Conservation (phyloP, 2,888 invertebrate genomes). For the Celastrina argiolus region DNA sequence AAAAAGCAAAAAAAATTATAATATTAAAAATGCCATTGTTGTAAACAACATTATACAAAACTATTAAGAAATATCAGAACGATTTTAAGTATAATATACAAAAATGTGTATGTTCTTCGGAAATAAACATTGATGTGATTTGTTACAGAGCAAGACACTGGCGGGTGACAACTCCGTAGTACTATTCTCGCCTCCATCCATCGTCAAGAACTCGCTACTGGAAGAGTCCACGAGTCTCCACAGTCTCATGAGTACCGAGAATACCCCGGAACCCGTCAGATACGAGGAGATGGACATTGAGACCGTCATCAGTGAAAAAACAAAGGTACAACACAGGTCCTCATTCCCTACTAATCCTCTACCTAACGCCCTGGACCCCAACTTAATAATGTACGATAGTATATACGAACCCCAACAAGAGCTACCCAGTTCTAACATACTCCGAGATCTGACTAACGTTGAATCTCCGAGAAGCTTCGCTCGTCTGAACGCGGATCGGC, state of each 20-base stretch:
- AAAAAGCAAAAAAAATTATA: too few relatives aligned
- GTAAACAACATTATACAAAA: too few relatives aligned
- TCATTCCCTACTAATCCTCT: conserved; percentile 63
- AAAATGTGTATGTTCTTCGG: neutral
- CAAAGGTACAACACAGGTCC: conserved; percentile 77
- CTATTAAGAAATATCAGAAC: too few relatives aligned
- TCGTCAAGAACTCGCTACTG: conserved; percentile 88
- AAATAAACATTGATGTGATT: conserved; percentile 30
- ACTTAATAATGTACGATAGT: conserved; percentile 41
- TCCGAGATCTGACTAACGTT: conserved; percentile 61
- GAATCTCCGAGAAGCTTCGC: conserved; percentile 63
- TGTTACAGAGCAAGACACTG: conserved; percentile 90
- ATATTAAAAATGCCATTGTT: too few relatives aligned
- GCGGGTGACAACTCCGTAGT: conserved; percentile 86
- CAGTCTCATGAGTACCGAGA: conserved; percentile 62
- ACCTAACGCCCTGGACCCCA: conserved; percentile 49
- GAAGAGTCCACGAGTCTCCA: conserved; percentile 81
- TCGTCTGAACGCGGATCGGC: conserved; percentile 64
- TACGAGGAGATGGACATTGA: conserved; percentile 62
- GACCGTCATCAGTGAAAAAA: conserved; percentile 59
- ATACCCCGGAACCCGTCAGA: conserved; percentile 57
- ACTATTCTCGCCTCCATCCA: conserved; percentile 91
- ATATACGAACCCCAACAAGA: conserved; percentile 36
- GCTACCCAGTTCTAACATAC: conserved; percentile 41
- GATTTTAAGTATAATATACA: too few relatives aligned